Evolutionary conservation across 2,113 vertebrate species (phyloP).

Genomic region (Hyperopisus bebe): DNA sequence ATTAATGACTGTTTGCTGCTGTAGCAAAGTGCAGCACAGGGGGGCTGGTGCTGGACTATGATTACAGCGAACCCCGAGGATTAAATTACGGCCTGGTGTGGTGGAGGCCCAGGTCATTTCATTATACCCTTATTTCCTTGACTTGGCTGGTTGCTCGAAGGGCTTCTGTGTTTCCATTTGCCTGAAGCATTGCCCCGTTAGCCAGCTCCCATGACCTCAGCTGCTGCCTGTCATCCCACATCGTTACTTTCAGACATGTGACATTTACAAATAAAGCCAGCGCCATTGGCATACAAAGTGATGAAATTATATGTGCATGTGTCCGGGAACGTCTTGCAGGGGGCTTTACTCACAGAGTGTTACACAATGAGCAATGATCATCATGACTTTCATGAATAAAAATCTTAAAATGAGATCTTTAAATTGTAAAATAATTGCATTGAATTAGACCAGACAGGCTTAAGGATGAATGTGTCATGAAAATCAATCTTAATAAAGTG

Average conservation of each 20-base stretch:
- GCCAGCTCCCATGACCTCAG: background rate
- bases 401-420: background rate
- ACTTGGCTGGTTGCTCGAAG: background rate
- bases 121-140: background rate
- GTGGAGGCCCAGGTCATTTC: background rate
- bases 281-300: background rate
- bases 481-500: constrained; percentile 3
- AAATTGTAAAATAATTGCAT: background rate
- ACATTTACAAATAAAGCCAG: background rate
- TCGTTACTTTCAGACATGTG: background rate
- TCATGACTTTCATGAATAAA: background rate
- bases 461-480: background rate
- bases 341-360: background rate
- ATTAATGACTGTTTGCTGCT: constrained; percentile 10
- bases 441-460: background rate
- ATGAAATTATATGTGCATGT: background rate
- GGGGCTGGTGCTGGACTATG: background rate
- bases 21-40: too few species aligned
- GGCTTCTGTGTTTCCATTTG: background rate
- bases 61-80: background rate
- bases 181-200: background rate
- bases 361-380: background rate
- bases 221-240: background rate
- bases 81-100: background rate
- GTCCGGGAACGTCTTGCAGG: background rate